Base-by-base conservation (phyloP, 2,797 vertebrate species). In the Syngnathus acus region DNA sequence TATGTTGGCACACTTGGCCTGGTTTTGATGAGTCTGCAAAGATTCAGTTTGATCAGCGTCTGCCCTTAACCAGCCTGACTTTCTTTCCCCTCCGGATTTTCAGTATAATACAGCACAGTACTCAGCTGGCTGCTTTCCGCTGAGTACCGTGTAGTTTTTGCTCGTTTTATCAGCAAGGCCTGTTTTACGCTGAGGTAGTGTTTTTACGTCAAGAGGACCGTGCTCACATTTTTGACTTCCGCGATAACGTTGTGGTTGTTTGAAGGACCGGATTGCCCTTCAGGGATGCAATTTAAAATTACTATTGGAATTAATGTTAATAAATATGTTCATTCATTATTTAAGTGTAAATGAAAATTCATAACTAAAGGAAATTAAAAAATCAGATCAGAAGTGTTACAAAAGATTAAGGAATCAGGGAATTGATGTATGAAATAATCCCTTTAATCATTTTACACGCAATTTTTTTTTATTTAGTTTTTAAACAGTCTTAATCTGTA, bases 151-250 rank as follows among this genome's bases (percentile, higher is more conserved):
- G 64, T 58, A 67, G 55, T 48, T 32, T 61, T 51, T 45, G 62
- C 48, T 51, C 63, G 40, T 65, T 62, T 78, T 78, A 77, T 82
- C 79, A 53, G 47, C 32, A 32, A 37, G 17, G 37, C 39, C 57
- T 73, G 11, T 43, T 62, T 45, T 45, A 16, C 17, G 42, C 50
- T 58, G 66, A 77, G 70, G 51, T 75, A 67, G 65, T 43, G 45
- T 61, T 65, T 61, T 65, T 9, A 65, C 13, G 14, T 39, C 26
- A 64, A 60, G 21, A 54, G 4, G 11, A 68, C 19, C 62, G n/a
- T 10, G 1, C 39, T 42, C n/a, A 42, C 58, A 60, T 21, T n/a
- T 60, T 40, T 11, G 5, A 60, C 10, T 60, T 21, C 9, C 17
- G 9, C 42, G 58, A 40, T 60, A 60, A 60, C 13, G 55, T 8